Percentiles rank a stretch among this genome's conserved stretches.
Evolutionary conservation across 2,888 invertebrate species (phyloP).

Genomic region (Noctua fimbriata): DNA sequence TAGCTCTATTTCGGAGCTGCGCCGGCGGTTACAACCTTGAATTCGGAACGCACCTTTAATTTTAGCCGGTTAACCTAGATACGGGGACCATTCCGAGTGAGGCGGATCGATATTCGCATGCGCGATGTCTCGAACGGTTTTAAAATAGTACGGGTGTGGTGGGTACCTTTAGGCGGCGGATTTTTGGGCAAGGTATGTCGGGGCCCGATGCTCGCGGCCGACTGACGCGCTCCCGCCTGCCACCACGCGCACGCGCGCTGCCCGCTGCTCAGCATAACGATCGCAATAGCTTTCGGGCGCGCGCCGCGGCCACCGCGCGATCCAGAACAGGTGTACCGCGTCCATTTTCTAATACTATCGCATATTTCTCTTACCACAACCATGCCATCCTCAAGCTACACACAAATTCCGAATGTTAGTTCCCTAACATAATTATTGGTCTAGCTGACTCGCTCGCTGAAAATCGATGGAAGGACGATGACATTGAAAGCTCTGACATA

Average conservation of each 20-base stretch:
- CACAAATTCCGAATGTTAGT: slow-evolving; percentile 16
- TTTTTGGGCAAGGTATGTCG: slow-evolving; percentile 75
- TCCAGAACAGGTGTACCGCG: slow-evolving; percentile 68
- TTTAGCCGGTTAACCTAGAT: slow-evolving; percentile 90
- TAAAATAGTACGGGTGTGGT: slow-evolving; percentile 81
- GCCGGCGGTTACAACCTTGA: slow-evolving; percentile 89
- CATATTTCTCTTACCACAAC: slow-evolving; percentile 51
- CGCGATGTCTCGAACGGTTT: slow-evolving; percentile 81
- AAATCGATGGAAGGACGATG: slow-evolving; percentile 46
- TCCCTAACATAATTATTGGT: slow-evolving; percentile 5
- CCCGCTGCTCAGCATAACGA: slow-evolving; percentile 71
- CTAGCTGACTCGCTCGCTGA: slow-evolving; percentile 1
- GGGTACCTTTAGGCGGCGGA: slow-evolving; percentile 74
- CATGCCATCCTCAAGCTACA: slow-evolving; percentile 41
- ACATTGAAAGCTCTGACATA: slow-evolving; percentile 49
- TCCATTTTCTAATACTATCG: slow-evolving; percentile 63
- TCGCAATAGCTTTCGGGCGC: slow-evolving; percentile 68
- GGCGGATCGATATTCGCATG: slow-evolving; percentile 87
- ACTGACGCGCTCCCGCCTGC: slow-evolving; percentile 65
- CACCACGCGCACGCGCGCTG: slow-evolving; percentile 71
- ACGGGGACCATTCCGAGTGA: slow-evolving; percentile 85
- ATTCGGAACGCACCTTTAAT: slow-evolving; percentile 89
- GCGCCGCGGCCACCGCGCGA: slow-evolving; percentile 56
- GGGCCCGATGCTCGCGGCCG: slow-evolving; percentile 67
- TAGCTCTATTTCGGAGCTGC: slow-evolving; percentile 86